Conservation (phyloP, 2,113 vertebrate genomes). For the Perca flavescens region DNA sequence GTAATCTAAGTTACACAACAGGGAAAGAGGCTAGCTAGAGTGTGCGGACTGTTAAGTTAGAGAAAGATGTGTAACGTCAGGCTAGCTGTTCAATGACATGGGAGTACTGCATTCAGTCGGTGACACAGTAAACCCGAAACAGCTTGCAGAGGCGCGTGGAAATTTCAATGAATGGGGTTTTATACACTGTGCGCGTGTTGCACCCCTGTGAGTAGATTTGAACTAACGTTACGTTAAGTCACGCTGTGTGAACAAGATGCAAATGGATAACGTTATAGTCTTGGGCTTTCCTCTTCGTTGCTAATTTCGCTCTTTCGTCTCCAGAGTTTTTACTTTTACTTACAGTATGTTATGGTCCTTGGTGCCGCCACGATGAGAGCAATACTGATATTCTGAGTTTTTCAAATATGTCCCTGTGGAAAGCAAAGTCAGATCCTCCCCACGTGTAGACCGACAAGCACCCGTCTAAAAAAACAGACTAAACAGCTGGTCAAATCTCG, state of each 20-base stretch:
- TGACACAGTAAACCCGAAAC: not conserved
- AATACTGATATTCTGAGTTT: constrained; percentile 30
- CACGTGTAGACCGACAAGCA: constrained; percentile 84
- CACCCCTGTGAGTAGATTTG: not conserved
- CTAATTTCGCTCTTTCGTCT: not conserved
- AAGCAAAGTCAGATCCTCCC: constrained; percentile 77
- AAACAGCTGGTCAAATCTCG: constrained; percentile 86
- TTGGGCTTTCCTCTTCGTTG: not conserved
- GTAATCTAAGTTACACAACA: constrained; percentile 49
- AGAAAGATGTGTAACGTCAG: constrained; percentile 19
- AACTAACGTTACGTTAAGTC: constrained; percentile 25
- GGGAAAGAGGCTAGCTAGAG: constrained; percentile 30
- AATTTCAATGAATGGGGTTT: not conserved
- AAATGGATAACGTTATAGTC: not conserved
- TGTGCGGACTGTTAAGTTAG: not conserved
- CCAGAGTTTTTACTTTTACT: constrained; percentile 56
- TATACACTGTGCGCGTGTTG: not conserved
- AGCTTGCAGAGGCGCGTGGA: not conserved
- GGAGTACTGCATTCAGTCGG: not conserved
- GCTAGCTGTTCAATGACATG: constrained; percentile 73
- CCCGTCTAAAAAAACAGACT: constrained; percentile 75
- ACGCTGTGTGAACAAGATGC: constrained; percentile 27
- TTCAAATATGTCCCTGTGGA: constrained; percentile 56
- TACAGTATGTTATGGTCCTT: constrained; percentile 74
- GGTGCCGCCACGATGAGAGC: constrained; percentile 76